Percentiles rank a stretch among this genome's conserved stretches.
Evolutionary conservation across 2,888 invertebrate species (phyloP).

Genomic region (Parochlus steinenii): DNA sequence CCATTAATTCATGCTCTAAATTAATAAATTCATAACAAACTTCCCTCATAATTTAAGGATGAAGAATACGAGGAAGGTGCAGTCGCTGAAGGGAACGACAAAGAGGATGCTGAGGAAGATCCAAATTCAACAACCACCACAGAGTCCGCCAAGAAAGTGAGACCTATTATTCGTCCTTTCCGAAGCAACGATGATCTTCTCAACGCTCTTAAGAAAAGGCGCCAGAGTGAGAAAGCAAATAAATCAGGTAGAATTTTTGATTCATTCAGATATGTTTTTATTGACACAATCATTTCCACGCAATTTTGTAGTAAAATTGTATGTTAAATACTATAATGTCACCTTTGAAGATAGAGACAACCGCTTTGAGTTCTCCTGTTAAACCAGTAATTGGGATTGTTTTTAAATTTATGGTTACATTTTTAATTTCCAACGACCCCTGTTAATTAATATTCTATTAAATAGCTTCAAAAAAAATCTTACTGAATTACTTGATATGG

Average conservation of each 20-base stretch:
- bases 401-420: no score
- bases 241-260: slow-evolving; percentile 21
- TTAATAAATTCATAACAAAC: background rate
- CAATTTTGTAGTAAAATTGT: no score
- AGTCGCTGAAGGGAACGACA: slow-evolving; percentile 26
- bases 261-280: no score
- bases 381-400: no score
- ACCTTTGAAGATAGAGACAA: no score
- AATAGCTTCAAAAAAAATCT: no score
- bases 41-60: slow-evolving; percentile 4
- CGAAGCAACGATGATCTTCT: slow-evolving; percentile 62
- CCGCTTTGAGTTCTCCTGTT: no score
- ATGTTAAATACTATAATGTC: no score
- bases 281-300: no score
- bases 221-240: slow-evolving; percentile 50
- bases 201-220: slow-evolving; percentile 51
- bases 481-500: no score
- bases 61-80: slow-evolving; percentile 16
- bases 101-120: slow-evolving; percentile 29
- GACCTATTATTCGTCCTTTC: slow-evolving; percentile 54
- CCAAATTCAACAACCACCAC: slow-evolving; percentile 46
- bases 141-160: slow-evolving; percentile 47
- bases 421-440: no score
- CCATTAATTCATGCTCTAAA: slow-evolving; percentile 1
- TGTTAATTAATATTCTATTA: no score